These are phyloP conservation scores for Halictus rubicundus DNA, from an alignment of 1,140 invertebrate species.

Conservation along the genomic window DNA sequence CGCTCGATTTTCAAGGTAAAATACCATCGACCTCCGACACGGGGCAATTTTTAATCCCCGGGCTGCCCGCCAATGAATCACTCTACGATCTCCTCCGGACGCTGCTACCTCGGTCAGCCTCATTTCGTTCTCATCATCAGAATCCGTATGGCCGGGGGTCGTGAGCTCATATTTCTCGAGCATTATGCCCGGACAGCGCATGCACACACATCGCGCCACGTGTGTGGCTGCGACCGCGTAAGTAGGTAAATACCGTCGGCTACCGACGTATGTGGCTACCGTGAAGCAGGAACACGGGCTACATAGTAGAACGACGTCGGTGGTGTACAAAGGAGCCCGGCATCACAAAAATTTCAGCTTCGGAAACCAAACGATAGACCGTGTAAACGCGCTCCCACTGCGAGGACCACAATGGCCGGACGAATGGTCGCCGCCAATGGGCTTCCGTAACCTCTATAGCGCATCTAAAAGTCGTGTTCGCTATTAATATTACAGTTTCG, in stretches of 20 bases:
- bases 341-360: conserved; percentile 19
- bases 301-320: conserved; percentile 40
- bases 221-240: conserved; percentile 53
- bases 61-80: conserved; percentile 43
- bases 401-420: conserved; percentile 58
- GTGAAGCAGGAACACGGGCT: conserved; percentile 1
- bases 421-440: conserved; percentile 43
- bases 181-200: conserved; percentile 67
- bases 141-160: conserved; percentile 69
- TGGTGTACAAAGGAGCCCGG: conserved; percentile 42
- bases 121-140: conserved; percentile 71
- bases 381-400: conserved; percentile 64
- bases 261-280: conserved; percentile 38
- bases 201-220: conserved; percentile 63
- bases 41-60: conserved; percentile 48
- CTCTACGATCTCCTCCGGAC: conserved; percentile 44
- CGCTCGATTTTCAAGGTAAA: conserved; percentile 48
- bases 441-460: conserved; percentile 59
- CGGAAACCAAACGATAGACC: conserved; percentile 41
- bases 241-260: conserved; percentile 60
- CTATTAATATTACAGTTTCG: conserved; percentile 64
- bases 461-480: conserved; percentile 52
- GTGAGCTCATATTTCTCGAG: conserved; percentile 74
- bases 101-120: conserved; percentile 47
- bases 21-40: conserved; percentile 38